Conservation (phyloP, 2,113 vertebrate genomes). For the Pipa parva region DNA sequence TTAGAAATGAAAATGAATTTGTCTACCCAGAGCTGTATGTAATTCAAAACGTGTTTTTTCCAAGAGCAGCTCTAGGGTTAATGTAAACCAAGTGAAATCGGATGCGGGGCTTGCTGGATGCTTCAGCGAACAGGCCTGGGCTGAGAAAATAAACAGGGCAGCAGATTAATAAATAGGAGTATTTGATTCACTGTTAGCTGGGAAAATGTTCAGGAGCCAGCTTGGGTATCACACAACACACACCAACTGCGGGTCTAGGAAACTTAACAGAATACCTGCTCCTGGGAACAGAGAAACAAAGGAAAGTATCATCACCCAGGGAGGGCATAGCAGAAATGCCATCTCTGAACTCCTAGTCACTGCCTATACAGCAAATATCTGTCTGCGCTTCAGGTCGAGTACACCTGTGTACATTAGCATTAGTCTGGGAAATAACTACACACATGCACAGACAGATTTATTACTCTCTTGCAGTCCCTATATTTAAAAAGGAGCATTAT, state of each 20-base stretch:
- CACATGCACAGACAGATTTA: too few species aligned
- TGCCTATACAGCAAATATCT: too few species aligned
- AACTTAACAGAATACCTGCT: neutral
- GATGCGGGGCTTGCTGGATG: neutral
- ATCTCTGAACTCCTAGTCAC: too few species aligned
- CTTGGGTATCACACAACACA: conserved; percentile 1
- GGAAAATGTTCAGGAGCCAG: conserved; percentile 4
- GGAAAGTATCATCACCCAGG: neutral
- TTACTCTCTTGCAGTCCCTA: too few species aligned
- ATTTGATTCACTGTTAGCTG: neutral
- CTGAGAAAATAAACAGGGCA: conserved; percentile 13
- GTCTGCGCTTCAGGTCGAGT: too few species aligned
- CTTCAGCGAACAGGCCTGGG: neutral
- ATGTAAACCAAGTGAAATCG: neutral
- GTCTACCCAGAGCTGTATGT: too few species aligned
- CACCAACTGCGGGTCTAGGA: neutral
- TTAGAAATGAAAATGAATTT: too few species aligned
- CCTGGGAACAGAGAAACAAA: neutral
- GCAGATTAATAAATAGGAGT: conserved; percentile 18
- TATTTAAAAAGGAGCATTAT: too few species aligned
- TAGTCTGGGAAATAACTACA: too few species aligned
- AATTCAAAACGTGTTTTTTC: too few species aligned
- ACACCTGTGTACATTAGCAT: too few species aligned
- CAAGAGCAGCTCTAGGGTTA: neutral
- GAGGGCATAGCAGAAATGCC: neutral